Conservation (phyloP, 2,797 vertebrate genomes). For the Pampus argenteus region DNA sequence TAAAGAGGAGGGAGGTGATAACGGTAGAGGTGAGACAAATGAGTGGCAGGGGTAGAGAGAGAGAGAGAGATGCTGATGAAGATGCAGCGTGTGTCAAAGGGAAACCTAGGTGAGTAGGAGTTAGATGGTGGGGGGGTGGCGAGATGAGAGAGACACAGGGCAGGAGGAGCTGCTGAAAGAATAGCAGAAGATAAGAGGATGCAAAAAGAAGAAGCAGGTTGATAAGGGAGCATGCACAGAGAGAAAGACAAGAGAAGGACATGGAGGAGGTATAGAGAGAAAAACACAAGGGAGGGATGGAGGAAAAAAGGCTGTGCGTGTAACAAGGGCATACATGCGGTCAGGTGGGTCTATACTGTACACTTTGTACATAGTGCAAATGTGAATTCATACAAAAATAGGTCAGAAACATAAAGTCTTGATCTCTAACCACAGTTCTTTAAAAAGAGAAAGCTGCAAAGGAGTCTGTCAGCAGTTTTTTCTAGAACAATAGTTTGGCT, state of each 20-base stretch:
- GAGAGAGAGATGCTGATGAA: slow-evolving; percentile 64
- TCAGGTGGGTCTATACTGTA: slow-evolving; percentile 23
- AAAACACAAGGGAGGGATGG: slow-evolving; percentile 15
- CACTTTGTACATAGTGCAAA: slow-evolving; percentile 17
- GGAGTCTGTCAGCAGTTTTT: slow-evolving; percentile 8
- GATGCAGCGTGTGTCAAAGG: slow-evolving; percentile 38
- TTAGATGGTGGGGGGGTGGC: neutral
- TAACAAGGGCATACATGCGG: slow-evolving; percentile 7
- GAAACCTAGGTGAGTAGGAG: slow-evolving; percentile 9
- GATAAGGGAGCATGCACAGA: slow-evolving; percentile 10
- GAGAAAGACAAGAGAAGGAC: slow-evolving; percentile 3
- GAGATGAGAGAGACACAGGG: slow-evolving; percentile 45
- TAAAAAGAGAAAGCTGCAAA: slow-evolving; percentile 1
- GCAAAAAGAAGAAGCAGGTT: slow-evolving; percentile 36
- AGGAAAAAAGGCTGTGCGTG: slow-evolving; percentile 20
- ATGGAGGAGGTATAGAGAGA: neutral
- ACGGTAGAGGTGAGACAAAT: slow-evolving; percentile 58
- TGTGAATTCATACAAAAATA: slow-evolving; percentile 56
- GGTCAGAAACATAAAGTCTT: slow-evolving; percentile 53
- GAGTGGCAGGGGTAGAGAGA: slow-evolving; percentile 29
- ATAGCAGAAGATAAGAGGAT: slow-evolving; percentile 29
- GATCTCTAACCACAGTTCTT: slow-evolving; percentile 19
- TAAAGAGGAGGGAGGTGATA: slow-evolving; percentile 51
- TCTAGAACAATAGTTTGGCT: slow-evolving; percentile 26
- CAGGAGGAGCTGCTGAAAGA: slow-evolving; percentile 16